These are phyloP conservation scores for Leptodactylus fuscus DNA, from an alignment of 2,113 vertebrate species.

Conservation along the genomic window DNA sequence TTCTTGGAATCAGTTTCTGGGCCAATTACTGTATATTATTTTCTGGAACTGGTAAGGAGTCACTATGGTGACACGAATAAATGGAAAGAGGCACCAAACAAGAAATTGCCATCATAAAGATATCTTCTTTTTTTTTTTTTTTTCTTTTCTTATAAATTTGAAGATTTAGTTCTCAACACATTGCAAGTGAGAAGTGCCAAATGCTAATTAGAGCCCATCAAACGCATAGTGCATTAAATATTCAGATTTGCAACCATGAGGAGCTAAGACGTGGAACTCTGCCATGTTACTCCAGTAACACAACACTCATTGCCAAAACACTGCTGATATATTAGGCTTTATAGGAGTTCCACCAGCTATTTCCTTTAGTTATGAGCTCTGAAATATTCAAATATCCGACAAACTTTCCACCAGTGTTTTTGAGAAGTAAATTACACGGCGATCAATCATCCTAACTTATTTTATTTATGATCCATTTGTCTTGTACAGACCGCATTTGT, in stretches of 20 bases:
- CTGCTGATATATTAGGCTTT: conserved; percentile 26
- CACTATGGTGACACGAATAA: neutral
- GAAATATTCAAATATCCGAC: conserved; percentile 38
- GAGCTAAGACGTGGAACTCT: conserved; percentile 28
- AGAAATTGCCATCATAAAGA: conserved; percentile 12
- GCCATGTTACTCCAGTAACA: conserved; percentile 43
- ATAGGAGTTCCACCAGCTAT: conserved; percentile 24
- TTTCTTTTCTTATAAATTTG: neutral
- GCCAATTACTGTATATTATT: conserved; percentile 18
- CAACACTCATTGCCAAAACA: conserved; percentile 33
- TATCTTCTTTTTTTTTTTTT: neutral
- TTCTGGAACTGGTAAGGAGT: conserved; percentile 4
- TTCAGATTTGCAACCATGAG: conserved; percentile 25
- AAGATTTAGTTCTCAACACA: conserved; percentile 30
- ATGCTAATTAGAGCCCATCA: conserved; percentile 49
- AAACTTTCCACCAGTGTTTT: conserved; percentile 29
- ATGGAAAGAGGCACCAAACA: conserved; percentile 1
- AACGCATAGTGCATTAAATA: conserved; percentile 40
- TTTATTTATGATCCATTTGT: conserved; percentile 13
- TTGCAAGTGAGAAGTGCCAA: conserved; percentile 35
- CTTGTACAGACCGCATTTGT: neutral
- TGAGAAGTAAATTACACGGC: neutral
- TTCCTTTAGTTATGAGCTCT: conserved; percentile 37
- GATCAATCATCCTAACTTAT: neutral
- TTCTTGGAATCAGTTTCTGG: conserved; percentile 13